phyloP scores from a whole-genome alignment of 1,140 invertebrate species.

The Drosophila melanica region DNA sequence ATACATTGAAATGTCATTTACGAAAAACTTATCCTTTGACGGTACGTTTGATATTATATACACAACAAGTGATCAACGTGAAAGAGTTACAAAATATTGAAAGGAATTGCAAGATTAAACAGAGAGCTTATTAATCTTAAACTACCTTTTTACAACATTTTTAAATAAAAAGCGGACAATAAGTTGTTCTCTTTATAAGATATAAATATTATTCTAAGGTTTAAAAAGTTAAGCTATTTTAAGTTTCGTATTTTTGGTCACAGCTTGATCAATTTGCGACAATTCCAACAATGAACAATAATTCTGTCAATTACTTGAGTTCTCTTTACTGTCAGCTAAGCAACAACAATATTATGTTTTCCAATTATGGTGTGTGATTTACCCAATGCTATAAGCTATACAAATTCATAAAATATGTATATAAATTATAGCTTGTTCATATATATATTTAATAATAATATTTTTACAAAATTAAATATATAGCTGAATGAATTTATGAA shows the following conservation, averaged over 20 bases:
- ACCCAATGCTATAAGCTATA: too few relatives aligned
- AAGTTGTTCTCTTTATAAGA: not conserved
- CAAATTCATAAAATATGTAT: not conserved
- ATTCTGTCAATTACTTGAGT: not conserved
- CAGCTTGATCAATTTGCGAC: conserved; percentile 12
- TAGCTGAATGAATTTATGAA: too few relatives aligned
- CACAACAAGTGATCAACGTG: not conserved
- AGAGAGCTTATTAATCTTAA: too few relatives aligned
- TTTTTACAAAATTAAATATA: not conserved
- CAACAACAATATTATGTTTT: not conserved
- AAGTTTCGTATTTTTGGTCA: not conserved
- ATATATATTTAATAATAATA: not conserved
- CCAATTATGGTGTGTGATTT: not conserved
- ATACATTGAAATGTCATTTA: conserved; percentile 42
- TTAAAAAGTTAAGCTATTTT: not conserved
- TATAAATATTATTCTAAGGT: not conserved
- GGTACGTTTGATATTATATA: conserved; percentile 43
- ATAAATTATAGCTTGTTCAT: too few relatives aligned
- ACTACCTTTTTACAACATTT: too few relatives aligned
- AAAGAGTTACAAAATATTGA: not conserved
- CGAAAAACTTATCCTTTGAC: conserved; percentile 72
- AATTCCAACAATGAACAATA: conserved; percentile 15
- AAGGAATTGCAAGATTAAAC: not conserved
- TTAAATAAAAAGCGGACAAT: not conserved
- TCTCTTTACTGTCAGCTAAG: not conserved